A percentile compares a stretch with the other conserved stretches of the same genome.
These are phyloP conservation scores for Peromyscus nudipes DNA, from an alignment of 2,797 vertebrate species.

Conservation along the genomic window DNA sequence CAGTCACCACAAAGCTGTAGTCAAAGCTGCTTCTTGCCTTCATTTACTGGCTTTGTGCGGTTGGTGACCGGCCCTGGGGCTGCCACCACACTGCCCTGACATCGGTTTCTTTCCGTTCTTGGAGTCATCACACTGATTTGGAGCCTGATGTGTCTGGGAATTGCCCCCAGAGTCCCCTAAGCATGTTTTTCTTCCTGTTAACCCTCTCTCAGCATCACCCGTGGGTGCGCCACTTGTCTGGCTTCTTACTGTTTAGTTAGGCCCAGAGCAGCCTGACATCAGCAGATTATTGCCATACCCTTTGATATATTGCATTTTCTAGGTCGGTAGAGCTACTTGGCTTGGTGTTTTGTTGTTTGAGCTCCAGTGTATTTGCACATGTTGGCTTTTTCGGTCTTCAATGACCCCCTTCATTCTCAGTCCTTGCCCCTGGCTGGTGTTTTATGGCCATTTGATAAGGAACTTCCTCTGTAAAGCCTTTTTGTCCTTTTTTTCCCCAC, in stretches of 20 bases:
- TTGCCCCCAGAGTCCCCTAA: not conserved
- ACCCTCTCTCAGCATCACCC: not conserved
- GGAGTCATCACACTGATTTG: not conserved
- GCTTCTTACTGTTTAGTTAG: not conserved
- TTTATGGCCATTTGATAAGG: slow-evolving; percentile 20
- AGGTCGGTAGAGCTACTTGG: not conserved
- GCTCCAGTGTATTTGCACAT: not conserved
- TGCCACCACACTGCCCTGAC: not conserved
- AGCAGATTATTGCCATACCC: not conserved
- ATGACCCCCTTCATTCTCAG: not conserved
- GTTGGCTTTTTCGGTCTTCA: slow-evolving; percentile 56
- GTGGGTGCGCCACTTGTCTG: not conserved
- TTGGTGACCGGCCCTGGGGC: not conserved
- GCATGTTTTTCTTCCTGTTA: not conserved
- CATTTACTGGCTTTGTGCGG: not conserved
- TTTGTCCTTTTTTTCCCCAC: not conserved
- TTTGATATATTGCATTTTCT: slow-evolving; percentile 19
- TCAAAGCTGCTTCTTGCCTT: not conserved
- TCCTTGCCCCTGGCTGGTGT: not conserved
- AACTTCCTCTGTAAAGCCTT: slow-evolving; percentile 44
- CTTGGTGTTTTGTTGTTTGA: slow-evolving; percentile 18
- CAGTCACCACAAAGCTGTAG: not conserved
- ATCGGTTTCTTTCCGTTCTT: not conserved
- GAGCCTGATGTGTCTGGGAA: not conserved
- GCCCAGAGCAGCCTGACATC: not conserved